Evolutionary conservation across 2,113 vertebrate species (phyloP).

Genomic region (Gracilinanus agilis): DNA sequence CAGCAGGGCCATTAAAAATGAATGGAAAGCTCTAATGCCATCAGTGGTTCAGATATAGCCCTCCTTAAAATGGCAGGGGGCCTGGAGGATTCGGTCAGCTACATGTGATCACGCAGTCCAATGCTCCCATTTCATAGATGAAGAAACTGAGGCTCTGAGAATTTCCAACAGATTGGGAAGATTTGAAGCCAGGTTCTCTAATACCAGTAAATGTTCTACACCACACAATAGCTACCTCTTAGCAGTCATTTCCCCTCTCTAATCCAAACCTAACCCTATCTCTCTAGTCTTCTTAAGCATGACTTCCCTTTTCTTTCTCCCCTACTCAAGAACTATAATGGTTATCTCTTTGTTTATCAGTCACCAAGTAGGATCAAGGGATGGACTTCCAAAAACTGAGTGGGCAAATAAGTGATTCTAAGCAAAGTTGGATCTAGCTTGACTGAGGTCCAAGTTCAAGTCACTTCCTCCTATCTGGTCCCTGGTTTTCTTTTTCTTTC

Average conservation of each 20-base stretch:
- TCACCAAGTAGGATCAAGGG: neutral
- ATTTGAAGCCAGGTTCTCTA: neutral
- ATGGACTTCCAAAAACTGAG: neutral
- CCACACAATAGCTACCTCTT: neutral
- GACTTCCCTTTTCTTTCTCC: neutral
- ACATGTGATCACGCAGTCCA: neutral
- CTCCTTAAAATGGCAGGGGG: slow-evolving; percentile 25
- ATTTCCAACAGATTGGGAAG: neutral
- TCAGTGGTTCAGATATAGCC: neutral
- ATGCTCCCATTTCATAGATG: neutral
- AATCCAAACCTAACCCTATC: neutral
- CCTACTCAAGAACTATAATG: neutral
- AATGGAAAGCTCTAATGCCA: slow-evolving; percentile 1
- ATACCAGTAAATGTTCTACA: neutral
- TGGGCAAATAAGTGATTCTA: neutral
- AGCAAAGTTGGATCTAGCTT: neutral
- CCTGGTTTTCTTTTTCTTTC: neutral
- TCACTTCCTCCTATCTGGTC: neutral
- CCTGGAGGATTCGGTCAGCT: neutral
- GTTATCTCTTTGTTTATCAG: neutral
- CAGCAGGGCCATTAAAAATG: slow-evolving; percentile 68
- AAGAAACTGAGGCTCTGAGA: neutral
- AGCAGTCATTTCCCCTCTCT: neutral
- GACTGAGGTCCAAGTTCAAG: neutral
- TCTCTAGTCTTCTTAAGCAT: neutral